These are phyloP conservation scores for Thereva unica DNA, from an alignment of 2,888 invertebrate species.

Conservation along the genomic window DNA sequence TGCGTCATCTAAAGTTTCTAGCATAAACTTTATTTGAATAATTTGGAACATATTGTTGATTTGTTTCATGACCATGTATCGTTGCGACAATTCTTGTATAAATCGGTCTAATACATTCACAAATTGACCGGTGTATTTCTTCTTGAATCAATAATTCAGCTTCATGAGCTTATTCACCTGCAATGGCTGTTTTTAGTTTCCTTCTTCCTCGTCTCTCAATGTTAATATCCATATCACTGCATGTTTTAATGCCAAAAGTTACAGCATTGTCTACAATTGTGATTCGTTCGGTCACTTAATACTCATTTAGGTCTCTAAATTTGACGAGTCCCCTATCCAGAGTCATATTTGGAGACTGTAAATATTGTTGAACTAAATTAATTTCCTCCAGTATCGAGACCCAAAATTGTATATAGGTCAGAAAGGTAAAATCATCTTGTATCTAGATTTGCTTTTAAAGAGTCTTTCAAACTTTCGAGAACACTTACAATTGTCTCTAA, in stretches of 20 bases:
- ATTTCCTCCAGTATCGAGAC: too few species aligned
- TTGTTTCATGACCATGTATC: too few species aligned
- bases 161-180: too few species aligned
- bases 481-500: neutral
- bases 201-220: conserved; percentile 12
- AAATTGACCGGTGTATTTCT: neutral
- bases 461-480: neutral
- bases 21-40: conserved; percentile 25
- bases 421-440: neutral
- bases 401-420: neutral
- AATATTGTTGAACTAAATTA: too few species aligned
- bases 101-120: conserved; percentile 8
- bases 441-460: neutral
- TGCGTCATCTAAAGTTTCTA: conserved; percentile 15
- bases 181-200: neutral
- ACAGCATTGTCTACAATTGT: conserved; percentile 10
- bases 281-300: neutral
- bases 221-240: conserved; percentile 18
- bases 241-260: too few species aligned
- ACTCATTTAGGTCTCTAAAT: too few species aligned
- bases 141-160: too few species aligned
- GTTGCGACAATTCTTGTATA: too few species aligned
- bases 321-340: too few species aligned
- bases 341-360: neutral
- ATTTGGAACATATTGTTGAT: conserved; percentile 16